Base-by-base conservation (phyloP, 2,888 invertebrate genomes). In the Lordiphosa fenestrarum region DNA sequence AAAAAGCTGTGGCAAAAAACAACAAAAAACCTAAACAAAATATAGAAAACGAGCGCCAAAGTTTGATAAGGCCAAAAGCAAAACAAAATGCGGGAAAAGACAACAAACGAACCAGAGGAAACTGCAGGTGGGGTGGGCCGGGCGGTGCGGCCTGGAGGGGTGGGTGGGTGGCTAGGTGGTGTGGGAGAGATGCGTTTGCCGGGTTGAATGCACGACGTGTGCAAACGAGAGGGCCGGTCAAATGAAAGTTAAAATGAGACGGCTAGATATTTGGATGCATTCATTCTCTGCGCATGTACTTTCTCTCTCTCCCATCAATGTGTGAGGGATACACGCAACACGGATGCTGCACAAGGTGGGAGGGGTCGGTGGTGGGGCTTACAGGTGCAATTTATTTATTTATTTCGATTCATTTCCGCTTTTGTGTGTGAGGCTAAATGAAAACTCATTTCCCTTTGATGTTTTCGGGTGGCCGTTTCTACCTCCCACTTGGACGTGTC, bases 401-500 rank as follows among this genome's bases (percentile, higher is more conserved):
- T 86, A 86, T 85, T 85, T 81, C 78, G 78, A 78, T 85, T 87
- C 76, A 87, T 86, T 85, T 87, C 85, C 86, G 85, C 77, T 84
- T 77, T 71, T 81, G 80, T 71, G 71, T 66, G 71, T 64, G 62
- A 40, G 65, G 77, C 75, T 84, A 83, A 86, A 85, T 84, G 86
- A 85, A 86, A 87, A 86, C 69, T 84, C 80, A 87, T 87, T 87
- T 86, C 84, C 84, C 87, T 86, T 86, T 86, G 86, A 86, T 85
- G 85, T 84, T 56, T 65, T 52, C 41, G 51, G 50, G 49, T 55
- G 42, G 38, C 41, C 38, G 38, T 44, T 21, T 49, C 58, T 52
- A 38, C 38, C 39, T 59, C 52, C 21, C 46, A 39, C 58, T 56
- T 56, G 67, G 63, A 80, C 70, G 67, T 53, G 55, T 50, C 39